These are phyloP conservation scores for Tolmerus cingulatus DNA, from an alignment of 2,888 invertebrate species.

Conservation along the genomic window DNA sequence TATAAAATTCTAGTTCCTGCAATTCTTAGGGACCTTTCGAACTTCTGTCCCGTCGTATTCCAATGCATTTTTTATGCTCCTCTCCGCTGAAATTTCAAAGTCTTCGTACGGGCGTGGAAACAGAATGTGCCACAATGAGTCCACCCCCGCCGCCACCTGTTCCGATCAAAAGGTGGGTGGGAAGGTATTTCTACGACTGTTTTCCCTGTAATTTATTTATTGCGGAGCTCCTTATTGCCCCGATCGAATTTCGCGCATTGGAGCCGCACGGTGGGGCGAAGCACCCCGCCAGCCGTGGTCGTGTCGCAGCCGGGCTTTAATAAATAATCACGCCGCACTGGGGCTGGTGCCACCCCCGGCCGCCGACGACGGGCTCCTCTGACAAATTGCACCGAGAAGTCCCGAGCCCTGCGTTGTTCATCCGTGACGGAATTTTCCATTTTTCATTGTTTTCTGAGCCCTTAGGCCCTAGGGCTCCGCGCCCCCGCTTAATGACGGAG, in stretches of 20 bases:
- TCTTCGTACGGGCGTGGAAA: neutral
- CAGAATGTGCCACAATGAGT: neutral
- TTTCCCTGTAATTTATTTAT: neutral
- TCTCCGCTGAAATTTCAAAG: neutral
- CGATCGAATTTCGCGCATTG: neutral
- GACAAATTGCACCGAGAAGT: conserved; percentile 7
- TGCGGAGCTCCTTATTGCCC: neutral
- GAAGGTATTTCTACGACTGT: neutral
- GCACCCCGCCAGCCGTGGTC: neutral
- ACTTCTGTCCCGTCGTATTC: neutral
- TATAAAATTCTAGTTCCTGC: neutral
- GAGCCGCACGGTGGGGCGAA: neutral
- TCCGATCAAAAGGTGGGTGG: neutral
- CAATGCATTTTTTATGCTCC: neutral
- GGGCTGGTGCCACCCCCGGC: neutral
- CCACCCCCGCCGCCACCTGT: neutral
- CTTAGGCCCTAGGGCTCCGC: neutral
- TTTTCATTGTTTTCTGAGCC: conserved; percentile 11
- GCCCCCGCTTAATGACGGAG: neutral
- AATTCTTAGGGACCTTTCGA: neutral
- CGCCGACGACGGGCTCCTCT: neutral
- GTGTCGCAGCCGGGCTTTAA: neutral
- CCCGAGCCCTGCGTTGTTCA: neutral
- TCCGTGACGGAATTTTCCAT: conserved; percentile 25
- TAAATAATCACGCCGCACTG: neutral